phyloP scores from a whole-genome alignment of 2,888 invertebrate genomes.

The Campaea margaritaria region DNA sequence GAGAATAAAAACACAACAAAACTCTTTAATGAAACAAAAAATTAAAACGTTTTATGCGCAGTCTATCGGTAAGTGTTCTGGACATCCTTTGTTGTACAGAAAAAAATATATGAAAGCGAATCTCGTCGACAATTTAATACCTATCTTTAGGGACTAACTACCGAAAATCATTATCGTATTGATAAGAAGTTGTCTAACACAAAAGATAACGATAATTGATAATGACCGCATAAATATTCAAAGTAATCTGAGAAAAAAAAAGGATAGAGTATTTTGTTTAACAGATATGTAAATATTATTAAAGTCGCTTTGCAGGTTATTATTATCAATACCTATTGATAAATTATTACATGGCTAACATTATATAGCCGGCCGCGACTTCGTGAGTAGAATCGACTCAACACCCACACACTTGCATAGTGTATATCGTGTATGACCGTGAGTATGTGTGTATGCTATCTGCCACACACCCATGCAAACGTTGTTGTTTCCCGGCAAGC shows the following conservation, averaged over 20 bases:
- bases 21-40: too few relatives aligned
- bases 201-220: not conserved
- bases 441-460: slow-evolving; percentile 13
- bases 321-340: slow-evolving; percentile 20
- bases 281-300: slow-evolving; percentile 20
- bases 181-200: not conserved
- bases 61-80: too few relatives aligned
- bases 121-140: too few relatives aligned
- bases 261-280: not conserved
- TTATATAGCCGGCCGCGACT: slow-evolving; percentile 7
- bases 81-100: too few relatives aligned
- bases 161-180: too few relatives aligned
- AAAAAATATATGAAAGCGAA: too few relatives aligned
- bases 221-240: too few relatives aligned
- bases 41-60: too few relatives aligned
- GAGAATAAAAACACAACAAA: too few relatives aligned
- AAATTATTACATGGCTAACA: slow-evolving; percentile 20
- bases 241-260: not conserved
- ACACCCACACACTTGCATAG: slow-evolving; percentile 11
- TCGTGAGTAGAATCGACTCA: slow-evolving; percentile 13
- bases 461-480: slow-evolving; percentile 12
- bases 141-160: too few relatives aligned
- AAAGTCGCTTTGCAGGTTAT: slow-evolving; percentile 32
- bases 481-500: slow-evolving; percentile 22
- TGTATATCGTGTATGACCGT: slow-evolving; percentile 6